These are phyloP conservation scores for Pseudopleuronectes americanus DNA, from an alignment of 2,797 vertebrate species.

Conservation along the genomic window DNA sequence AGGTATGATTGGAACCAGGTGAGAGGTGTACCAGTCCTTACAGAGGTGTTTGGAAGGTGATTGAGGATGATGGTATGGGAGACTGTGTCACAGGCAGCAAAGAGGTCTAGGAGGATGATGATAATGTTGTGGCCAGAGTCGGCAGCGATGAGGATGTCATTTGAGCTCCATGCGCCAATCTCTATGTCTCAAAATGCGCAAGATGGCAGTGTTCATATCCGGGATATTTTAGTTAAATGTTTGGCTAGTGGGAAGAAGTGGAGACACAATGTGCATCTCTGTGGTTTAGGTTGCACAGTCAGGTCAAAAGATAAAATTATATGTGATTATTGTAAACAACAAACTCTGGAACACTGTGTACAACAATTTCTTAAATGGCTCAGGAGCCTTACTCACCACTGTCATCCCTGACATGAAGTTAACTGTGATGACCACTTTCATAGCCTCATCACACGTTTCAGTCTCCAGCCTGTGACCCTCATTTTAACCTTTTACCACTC, in stretches of 20 bases:
- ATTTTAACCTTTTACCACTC: slow-evolving; percentile 52
- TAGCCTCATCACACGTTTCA: background rate
- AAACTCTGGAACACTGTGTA: background rate
- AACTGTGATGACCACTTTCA: slow-evolving; percentile 15
- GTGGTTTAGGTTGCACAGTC: background rate
- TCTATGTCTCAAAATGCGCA: too few relatives aligned
- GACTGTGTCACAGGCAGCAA: background rate
- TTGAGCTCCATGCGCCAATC: background rate
- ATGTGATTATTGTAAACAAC: slow-evolving; percentile 14
- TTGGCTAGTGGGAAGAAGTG: too few relatives aligned
- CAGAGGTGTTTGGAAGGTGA: too few relatives aligned
- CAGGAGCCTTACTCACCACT: background rate
- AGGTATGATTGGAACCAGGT: too few relatives aligned
- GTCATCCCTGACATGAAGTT: background rate
- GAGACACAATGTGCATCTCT: too few relatives aligned
- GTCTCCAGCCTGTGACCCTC: slow-evolving; percentile 13
- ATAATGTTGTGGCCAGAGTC: background rate
- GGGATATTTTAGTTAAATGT: too few relatives aligned
- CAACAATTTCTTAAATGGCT: background rate
- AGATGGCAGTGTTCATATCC: too few relatives aligned
- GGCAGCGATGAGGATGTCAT: background rate
- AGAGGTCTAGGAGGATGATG: background rate
- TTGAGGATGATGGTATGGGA: too few relatives aligned
- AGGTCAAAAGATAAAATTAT: background rate
- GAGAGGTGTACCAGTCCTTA: too few relatives aligned